Percentiles rank a stretch among this genome's conserved stretches.
Conservation (phyloP, 2,888 invertebrate species). For the Athripsodes cinereus region DNA sequence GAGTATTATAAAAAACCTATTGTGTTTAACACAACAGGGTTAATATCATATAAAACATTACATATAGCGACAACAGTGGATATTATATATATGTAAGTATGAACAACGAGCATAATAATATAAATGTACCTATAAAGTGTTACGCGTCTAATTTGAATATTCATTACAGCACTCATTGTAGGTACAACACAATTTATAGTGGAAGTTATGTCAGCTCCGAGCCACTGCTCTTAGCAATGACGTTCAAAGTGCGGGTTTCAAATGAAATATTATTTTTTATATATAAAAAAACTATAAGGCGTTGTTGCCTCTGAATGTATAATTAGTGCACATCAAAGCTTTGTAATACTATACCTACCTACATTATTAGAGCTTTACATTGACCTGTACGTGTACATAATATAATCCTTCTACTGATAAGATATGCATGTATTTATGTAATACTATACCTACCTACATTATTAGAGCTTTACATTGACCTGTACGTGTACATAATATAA, state of each 20-base stretch:
- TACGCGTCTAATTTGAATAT: conserved; percentile 1
- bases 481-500: too few relatives aligned
- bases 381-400: too few relatives aligned
- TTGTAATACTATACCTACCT: too few relatives aligned
- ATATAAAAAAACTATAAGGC: too few relatives aligned
- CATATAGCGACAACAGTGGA: neutral
- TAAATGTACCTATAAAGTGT: neutral
- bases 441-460: too few relatives aligned
- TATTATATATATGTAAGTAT: neutral
- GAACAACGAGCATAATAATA: neutral
- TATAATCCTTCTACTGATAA: too few relatives aligned
- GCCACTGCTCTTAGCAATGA: neutral
- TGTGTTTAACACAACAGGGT: neutral
- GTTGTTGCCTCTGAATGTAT: too few relatives aligned
- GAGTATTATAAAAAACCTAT: neutral
- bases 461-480: too few relatives aligned
- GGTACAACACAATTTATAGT: neutral
- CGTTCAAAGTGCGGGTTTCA: neutral
- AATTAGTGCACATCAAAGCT: too few relatives aligned
- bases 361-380: too few relatives aligned
- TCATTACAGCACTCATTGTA: neutral
- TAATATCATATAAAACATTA: neutral
- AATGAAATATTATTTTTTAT: too few relatives aligned
- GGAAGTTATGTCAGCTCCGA: neutral
- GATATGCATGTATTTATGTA: too few relatives aligned